These are phyloP conservation scores for Lophius americanus DNA, from an alignment of 2,797 vertebrate genomes.

Conservation along the genomic window DNA sequence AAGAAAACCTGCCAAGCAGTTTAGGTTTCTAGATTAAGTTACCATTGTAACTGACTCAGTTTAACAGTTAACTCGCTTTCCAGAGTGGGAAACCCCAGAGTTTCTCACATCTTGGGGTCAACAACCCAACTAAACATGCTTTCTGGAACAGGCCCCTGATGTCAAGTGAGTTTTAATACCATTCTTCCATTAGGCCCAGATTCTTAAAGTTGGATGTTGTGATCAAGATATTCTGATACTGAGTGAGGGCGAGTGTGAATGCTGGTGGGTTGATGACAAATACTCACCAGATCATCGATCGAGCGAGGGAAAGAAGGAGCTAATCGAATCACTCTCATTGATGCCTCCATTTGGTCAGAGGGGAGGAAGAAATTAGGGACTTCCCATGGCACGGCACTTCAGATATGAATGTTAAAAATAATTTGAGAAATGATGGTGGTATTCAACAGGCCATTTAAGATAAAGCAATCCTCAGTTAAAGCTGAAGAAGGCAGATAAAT, in stretches of 20 bases:
- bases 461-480: not conserved
- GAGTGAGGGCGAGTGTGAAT: not conserved
- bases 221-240: not conserved
- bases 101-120: too few species aligned
- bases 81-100: too few species aligned
- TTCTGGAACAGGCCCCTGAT: too few species aligned
- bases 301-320: conserved; percentile 77
- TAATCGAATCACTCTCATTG: conserved; percentile 86
- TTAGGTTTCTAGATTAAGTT: too few species aligned
- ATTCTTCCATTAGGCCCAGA: too few species aligned
- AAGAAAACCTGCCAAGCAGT: too few species aligned
- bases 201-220: not conserved
- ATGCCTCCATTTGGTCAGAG: conserved; percentile 88
- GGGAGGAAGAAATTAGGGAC: conserved; percentile 96
- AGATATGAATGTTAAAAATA: conserved; percentile 76
- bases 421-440: not conserved
- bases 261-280: conserved; percentile 11
- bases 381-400: conserved; percentile 78
- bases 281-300: conserved; percentile 76
- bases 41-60: too few species aligned
- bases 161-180: too few species aligned
- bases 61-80: too few species aligned
- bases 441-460: not conserved
- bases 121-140: too few species aligned
- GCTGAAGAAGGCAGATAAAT: not conserved